Evolutionary conservation across 92 coral and sea anemone species (phyloP).

Genomic region (Porites evermanni): DNA sequence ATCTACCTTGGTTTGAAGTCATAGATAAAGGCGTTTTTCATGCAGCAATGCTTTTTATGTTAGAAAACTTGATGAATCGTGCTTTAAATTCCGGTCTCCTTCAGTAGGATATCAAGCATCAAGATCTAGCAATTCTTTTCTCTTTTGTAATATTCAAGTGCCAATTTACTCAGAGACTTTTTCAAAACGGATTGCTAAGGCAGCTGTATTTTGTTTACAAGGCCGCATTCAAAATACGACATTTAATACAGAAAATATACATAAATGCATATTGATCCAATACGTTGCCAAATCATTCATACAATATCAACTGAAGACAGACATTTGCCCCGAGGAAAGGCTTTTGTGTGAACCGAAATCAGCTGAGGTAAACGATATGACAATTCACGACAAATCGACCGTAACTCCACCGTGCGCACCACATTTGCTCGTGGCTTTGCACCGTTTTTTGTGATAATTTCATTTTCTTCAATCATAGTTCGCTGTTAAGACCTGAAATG

Average conservation of each 20-base stretch:
- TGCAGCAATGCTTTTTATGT: not conserved
- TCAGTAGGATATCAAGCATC: constrained; percentile 1
- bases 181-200: not conserved
- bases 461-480: not conserved
- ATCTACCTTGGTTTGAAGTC: constrained; percentile 3
- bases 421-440: not conserved
- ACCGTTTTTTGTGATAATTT: not conserved
- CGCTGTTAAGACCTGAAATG: not conserved
- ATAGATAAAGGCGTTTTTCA: not conserved
- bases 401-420: not conserved
- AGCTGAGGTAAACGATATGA: constrained; percentile 27
- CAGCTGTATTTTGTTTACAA: constrained; percentile 41
- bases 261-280: constrained; percentile 28
- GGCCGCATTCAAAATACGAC: not conserved
- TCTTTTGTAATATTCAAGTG: constrained; percentile 15
- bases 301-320: constrained; percentile 36
- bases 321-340: constrained; percentile 49
- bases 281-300: constrained; percentile 39
- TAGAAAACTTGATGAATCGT: not conserved
- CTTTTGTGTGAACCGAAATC: constrained; percentile 22
- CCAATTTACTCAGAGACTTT: constrained; percentile 21
- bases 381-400: constrained; percentile 1
- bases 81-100: constrained; percentile 27
- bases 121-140: not conserved
- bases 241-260: not conserved